Percentiles rank a stretch among this genome's conserved stretches.
Conservation (phyloP, 2,888 invertebrate genomes). For the Lochmaea capreae region DNA sequence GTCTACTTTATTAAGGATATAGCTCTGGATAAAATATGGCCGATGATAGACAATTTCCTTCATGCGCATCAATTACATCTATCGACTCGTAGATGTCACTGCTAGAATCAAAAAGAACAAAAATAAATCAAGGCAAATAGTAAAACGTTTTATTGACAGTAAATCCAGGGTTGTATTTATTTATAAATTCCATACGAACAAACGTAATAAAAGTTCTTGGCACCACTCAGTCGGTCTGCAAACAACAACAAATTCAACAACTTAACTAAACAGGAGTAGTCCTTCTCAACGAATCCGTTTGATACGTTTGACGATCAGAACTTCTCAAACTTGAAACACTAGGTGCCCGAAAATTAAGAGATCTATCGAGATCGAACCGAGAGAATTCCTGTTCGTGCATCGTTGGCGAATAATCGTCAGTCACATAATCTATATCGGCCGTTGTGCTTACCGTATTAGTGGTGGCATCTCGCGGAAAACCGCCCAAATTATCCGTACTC, state of each 20-base stretch:
- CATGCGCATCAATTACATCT: too few species aligned
- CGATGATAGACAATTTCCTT: too few species aligned
- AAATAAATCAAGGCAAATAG: conserved; percentile 1
- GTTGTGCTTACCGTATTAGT: conserved; percentile 76
- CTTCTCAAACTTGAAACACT: conserved; percentile 59
- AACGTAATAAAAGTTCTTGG: conserved; percentile 20
- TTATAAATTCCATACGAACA: conserved; percentile 17
- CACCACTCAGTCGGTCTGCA: conserved; percentile 2
- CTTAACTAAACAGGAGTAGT: conserved; percentile 70
- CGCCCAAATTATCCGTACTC: conserved; percentile 47
- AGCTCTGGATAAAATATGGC: too few species aligned
- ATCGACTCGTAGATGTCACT: too few species aligned
- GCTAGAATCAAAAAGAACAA: not conserved
- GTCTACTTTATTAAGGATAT: too few species aligned
- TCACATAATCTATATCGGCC: conserved; percentile 68
- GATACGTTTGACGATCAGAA: conserved; percentile 63
- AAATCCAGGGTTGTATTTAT: conserved; percentile 9
- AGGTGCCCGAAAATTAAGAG: conserved; percentile 63
- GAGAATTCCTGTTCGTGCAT: conserved; percentile 76
- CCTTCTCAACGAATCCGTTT: conserved; percentile 68
- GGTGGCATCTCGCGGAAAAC: conserved; percentile 68
- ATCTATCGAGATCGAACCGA: conserved; percentile 75
- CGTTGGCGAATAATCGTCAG: conserved; percentile 69
- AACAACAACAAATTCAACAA: conserved; percentile 2
- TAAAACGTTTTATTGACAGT: conserved; percentile 10